These are phyloP conservation scores for Rana temporaria DNA, from an alignment of 2,113 vertebrate species.

Conservation along the genomic window DNA sequence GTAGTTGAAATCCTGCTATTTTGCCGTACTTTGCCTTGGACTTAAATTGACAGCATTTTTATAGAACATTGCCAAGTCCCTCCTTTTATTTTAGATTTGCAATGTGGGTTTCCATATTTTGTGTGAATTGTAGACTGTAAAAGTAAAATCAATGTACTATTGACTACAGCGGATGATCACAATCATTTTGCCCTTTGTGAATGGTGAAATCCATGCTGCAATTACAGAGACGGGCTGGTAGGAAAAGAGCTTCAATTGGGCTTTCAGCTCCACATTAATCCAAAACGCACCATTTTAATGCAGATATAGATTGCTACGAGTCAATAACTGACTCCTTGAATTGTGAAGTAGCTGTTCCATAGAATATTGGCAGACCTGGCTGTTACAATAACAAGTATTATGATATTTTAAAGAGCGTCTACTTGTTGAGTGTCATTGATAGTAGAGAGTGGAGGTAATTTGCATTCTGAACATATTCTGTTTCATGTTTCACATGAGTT, in stretches of 20 bases:
- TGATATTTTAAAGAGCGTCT: conserved; percentile 71
- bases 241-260: conserved; percentile 80
- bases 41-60: background rate
- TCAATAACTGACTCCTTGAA: conserved; percentile 83
- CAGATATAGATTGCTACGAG: conserved; percentile 83
- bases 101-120: conserved; percentile 79
- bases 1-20: background rate
- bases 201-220: conserved; percentile 85
- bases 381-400: conserved; percentile 71
- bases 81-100: conserved; percentile 70
- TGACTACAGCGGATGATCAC: conserved; percentile 78
- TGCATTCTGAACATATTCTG: conserved; percentile 25
- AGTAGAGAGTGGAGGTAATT: conserved; percentile 56
- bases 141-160: conserved; percentile 80
- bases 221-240: conserved; percentile 83
- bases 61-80: conserved; percentile 2
- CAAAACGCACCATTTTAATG: conserved; percentile 83
- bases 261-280: conserved; percentile 85
- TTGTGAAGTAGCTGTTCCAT: conserved; percentile 75
- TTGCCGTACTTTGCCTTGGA: background rate
- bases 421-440: conserved; percentile 60
- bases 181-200: conserved; percentile 86
- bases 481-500: conserved; percentile 25
- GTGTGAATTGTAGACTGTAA: conserved; percentile 76
- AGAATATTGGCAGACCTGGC: conserved; percentile 69